Conservation (phyloP, 2,888 invertebrate species). For the Ceraclea dissimilis region DNA sequence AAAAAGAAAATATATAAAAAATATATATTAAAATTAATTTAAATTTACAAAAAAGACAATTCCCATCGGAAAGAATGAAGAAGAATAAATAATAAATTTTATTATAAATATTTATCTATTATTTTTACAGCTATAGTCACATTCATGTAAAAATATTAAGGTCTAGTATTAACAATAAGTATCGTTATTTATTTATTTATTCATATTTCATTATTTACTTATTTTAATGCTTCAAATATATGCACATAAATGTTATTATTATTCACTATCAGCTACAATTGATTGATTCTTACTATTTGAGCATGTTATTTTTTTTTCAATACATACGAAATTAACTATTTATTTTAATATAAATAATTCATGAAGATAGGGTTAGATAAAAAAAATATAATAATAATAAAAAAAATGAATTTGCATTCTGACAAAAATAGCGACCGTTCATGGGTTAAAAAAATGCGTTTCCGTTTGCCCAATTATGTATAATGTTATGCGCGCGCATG, state of each 20-base stretch:
- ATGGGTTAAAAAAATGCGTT: no score
- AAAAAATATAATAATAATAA: background rate
- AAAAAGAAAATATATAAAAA: background rate
- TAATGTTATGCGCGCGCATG: no score
- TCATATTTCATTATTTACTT: no score
- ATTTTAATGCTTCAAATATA: background rate
- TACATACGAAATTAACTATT: slow-evolving; percentile 8
- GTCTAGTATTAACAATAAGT: background rate
- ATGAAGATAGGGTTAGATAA: background rate
- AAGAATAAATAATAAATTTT: background rate
- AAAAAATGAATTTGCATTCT: no score
- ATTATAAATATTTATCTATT: background rate
- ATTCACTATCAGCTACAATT: slow-evolving; percentile 10
- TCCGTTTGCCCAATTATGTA: no score
- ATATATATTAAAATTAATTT: background rate
- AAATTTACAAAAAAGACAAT: background rate
- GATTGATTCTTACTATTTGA: slow-evolving; percentile 19
- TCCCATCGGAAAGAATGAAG: background rate
- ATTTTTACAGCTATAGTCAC: background rate
- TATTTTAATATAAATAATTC: background rate
- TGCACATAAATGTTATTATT: background rate
- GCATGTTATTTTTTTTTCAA: slow-evolving; percentile 14
- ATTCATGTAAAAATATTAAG: background rate
- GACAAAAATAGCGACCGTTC: no score
- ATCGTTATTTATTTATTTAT: no score